Evolutionary conservation across 2,797 vertebrate species (phyloP).

Genomic region (Rhabdophis nuchalis): DNA sequence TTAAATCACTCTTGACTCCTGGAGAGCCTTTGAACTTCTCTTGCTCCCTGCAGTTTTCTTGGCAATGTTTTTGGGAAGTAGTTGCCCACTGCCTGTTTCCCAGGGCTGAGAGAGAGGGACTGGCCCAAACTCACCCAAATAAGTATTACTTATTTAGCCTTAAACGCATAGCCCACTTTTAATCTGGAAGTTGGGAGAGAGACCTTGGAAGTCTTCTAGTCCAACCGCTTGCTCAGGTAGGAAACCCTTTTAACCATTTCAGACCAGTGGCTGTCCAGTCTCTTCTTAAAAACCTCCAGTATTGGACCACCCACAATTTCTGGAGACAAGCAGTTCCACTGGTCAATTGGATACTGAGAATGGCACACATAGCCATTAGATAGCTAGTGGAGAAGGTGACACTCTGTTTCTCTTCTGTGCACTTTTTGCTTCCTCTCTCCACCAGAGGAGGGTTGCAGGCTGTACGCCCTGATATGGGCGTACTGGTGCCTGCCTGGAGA

Average conservation of each 20-base stretch:
- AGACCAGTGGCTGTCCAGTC: neutral
- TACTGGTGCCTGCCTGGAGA: no score
- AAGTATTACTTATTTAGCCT: neutral
- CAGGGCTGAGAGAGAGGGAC: neutral
- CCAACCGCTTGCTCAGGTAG: neutral
- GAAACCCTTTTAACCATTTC: neutral
- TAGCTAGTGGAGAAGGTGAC: neutral
- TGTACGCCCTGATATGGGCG: no score
- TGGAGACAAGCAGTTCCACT: neutral
- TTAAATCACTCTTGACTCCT: neutral
- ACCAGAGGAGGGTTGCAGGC: neutral
- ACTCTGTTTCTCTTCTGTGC: neutral
- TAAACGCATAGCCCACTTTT: neutral
- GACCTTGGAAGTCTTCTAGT: neutral
- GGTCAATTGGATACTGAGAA: neutral
- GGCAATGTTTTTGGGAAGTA: neutral
- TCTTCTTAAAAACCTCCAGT: neutral
- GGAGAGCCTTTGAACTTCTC: neutral
- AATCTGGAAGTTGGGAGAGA: neutral
- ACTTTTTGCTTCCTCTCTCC: neutral
- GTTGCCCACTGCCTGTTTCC: neutral
- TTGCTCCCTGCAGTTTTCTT: neutral
- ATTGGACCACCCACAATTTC: neutral
- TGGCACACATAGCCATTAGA: neutral
- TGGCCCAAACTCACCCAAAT: neutral